A percentile compares a stretch with the other conserved stretches of the same genome.
Evolutionary conservation across 2,888 invertebrate species (phyloP).

Genomic region (Hipparchia semele): DNA sequence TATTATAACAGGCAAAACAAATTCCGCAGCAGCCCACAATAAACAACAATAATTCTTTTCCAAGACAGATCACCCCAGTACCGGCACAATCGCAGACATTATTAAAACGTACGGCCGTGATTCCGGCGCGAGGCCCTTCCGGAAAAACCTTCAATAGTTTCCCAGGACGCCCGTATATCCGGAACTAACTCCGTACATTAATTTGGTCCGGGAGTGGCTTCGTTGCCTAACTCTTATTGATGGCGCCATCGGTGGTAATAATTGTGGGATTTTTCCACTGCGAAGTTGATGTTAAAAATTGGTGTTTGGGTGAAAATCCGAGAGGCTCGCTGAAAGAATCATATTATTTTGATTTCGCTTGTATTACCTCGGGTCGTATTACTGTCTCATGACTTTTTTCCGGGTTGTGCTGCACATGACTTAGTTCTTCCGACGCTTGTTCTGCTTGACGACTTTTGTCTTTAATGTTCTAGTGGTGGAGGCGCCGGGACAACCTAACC

Average conservation of each 20-base stretch:
- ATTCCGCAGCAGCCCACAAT: neutral
- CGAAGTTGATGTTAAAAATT: slow-evolving; percentile 5
- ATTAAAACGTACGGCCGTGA: slow-evolving; percentile 30
- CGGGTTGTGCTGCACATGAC: no score
- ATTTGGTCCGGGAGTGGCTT: slow-evolving; percentile 19
- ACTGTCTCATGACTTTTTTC: no score
- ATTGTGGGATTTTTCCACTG: slow-evolving; percentile 23
- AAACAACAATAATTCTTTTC: slow-evolving; percentile 5
- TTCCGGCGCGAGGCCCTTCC: slow-evolving; percentile 8
- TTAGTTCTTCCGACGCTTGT: no score
- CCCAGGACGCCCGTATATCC: slow-evolving; percentile 24
- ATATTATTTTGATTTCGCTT: no score
- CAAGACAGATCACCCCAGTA: slow-evolving; percentile 4
- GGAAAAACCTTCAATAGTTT: slow-evolving; percentile 19
- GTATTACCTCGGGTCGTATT: no score
- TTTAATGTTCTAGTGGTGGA: no score
- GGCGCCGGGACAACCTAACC: no score
- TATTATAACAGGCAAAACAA: neutral
- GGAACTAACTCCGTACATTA: slow-evolving; percentile 32
- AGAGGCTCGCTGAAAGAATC: no score
- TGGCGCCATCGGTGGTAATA: slow-evolving; percentile 30
- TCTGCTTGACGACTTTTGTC: no score
- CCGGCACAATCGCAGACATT: slow-evolving; percentile 3
- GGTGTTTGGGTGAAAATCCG: neutral
- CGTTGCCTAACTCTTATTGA: slow-evolving; percentile 34